Evolutionary conservation across 2,888 invertebrate genomes (phyloP), one percentile per base, ranked within the genome.

Genomic region (Ectemnius lituratus): DNA sequence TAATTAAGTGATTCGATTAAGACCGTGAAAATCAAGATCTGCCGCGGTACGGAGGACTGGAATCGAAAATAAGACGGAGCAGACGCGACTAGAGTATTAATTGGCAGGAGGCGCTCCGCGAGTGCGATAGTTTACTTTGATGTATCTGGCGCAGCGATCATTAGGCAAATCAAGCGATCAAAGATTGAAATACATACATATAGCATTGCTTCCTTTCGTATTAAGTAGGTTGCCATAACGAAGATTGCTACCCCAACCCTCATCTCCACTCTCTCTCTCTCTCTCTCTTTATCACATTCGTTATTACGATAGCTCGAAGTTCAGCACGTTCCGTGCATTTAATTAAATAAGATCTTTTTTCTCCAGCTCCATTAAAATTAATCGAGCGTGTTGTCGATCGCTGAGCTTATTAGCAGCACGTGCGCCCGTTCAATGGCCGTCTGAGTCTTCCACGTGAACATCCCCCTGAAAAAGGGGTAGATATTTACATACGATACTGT

Each of bases 1-100:
- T 88, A 89, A 89, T 89, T 86, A 86, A 88, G 85, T 85, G 88
- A 89, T 89, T 88, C 84, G 87, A 90, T 90, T 88, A 89, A 78
- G 84, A 78, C 84, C 83, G 75, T 75, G 79, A 81, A 85, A 89
- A 89, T 88, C 85, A 86, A 87, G 87, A 87, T 87, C 80, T 83
- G 79, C 73, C 75, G 73, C 57, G 78, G 71, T 76, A 73, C 57
- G 77, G 73, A 78, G 82, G 81, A 78, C 79, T 78, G 73, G 82
- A 85, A 85, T 85, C 77, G 84, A 79, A 88, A 88, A 87, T 87
- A 86, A 86, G 85, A 73, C 78, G 77, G 46, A 61, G 63, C 3
- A 46, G 14, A 63, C 59, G 23, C n/a, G 6, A 52, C 60, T 70
- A 81, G 86, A 86, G 86, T 86, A 85, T 86, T 83, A 86, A 85